A percentile compares a stretch with the other conserved stretches of the same genome.
These are phyloP conservation scores for Syndactyla subalaris DNA, from an alignment of 2,797 vertebrate species.

Conservation along the genomic window DNA sequence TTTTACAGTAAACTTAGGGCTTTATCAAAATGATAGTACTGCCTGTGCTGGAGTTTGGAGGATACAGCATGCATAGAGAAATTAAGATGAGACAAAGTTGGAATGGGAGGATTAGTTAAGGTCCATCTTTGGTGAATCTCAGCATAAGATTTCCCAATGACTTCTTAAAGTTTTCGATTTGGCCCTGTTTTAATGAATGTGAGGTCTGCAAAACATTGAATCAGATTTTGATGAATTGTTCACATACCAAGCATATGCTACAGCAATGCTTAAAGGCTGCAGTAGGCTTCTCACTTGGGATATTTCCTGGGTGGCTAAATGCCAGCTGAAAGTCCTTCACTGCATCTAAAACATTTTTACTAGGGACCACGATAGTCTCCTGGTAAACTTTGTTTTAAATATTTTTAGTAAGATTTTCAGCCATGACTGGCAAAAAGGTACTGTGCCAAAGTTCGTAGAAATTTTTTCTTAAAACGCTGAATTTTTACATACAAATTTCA, in stretches of 20 bases:
- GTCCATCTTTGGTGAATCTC: neutral
- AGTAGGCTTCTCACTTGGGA: neutral
- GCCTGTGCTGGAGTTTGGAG: neutral
- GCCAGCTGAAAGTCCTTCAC: neutral
- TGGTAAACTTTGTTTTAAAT: neutral
- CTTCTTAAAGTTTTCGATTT: neutral
- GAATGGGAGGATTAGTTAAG: neutral
- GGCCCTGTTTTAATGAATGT: neutral
- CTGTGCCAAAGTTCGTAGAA: rapidly evolving
- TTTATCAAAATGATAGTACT: neutral
- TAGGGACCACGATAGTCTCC: neutral
- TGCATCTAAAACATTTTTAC: neutral
- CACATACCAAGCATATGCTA: neutral
- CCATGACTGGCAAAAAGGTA: neutral
- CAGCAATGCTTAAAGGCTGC: neutral
- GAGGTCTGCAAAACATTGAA: neutral
- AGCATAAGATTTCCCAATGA: neutral
- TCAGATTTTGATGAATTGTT: neutral
- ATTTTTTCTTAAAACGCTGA: neutral
- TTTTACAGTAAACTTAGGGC: neutral
- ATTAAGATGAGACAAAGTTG: neutral
- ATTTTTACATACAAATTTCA: neutral
- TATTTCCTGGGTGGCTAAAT: neutral
- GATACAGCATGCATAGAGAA: neutral
- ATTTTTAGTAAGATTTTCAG: neutral